Evolutionary conservation across 2,888 invertebrate genomes (phyloP).

Genomic region (Andrena hattorfiana): DNA sequence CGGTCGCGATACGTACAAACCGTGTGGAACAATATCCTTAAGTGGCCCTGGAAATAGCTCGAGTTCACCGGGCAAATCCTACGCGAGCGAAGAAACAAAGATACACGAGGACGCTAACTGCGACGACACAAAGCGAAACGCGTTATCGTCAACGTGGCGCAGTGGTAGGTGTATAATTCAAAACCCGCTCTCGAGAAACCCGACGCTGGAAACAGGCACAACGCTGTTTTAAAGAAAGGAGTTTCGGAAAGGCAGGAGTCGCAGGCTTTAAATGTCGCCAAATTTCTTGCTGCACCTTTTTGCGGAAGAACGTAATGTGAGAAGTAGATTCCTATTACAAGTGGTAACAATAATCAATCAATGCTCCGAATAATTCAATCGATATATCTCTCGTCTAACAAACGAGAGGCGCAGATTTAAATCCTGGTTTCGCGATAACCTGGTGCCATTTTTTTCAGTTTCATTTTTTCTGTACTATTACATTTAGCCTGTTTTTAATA

Average conservation of each 20-base stretch:
- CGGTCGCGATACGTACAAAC: constrained; percentile 22
- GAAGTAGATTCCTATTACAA: too few species aligned
- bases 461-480: too few species aligned
- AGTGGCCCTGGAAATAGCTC: constrained; percentile 28
- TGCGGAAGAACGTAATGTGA: neutral
- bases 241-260: neutral
- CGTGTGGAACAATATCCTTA: constrained; percentile 37
- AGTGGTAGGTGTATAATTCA: constrained; percentile 25
- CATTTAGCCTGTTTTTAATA: too few species aligned
- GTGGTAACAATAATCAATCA: too few species aligned
- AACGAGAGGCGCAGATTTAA: neutral
- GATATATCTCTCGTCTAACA: too few species aligned
- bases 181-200: neutral
- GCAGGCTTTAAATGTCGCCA: constrained; percentile 19
- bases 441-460: too few species aligned
- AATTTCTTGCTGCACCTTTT: constrained; percentile 19
- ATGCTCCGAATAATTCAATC: too few species aligned
- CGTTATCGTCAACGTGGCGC: constrained; percentile 26
- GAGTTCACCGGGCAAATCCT: neutral
- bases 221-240: neutral
- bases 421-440: neutral
- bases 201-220: constrained; percentile 13
- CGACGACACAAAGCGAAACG: constrained; percentile 16
- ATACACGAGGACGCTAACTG: neutral
- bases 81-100: constrained; percentile 17